These are phyloP conservation scores for western clawed frog (Xenopus tropicalis) DNA, from an alignment of 2,113 vertebrate genomes.

Conservation along the genomic window UCB_Xtro_10.0 CM004445.2:10117501-10118000, in stretches of 20 bases:
- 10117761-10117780: slow-evolving; percentile 81
- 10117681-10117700: slow-evolving; percentile 83
- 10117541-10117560: slow-evolving; percentile 81
- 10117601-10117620: slow-evolving; percentile 97
- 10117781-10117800: slow-evolving; percentile 90
- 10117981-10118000: not conserved
- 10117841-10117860: slow-evolving; percentile 99
- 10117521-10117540: slow-evolving; percentile 77
- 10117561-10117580: slow-evolving; percentile 88
- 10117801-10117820: slow-evolving; percentile 89
- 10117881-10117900: slow-evolving; percentile 96
- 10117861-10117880: slow-evolving; percentile 96
- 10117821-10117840: slow-evolving; percentile 93
- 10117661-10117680: slow-evolving; percentile 82
- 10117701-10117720: slow-evolving; percentile 82
- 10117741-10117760: slow-evolving; percentile 84
- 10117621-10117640: slow-evolving; percentile 91
- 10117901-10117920: slow-evolving; percentile 91
- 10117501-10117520: slow-evolving; percentile 62
- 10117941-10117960: slow-evolving; percentile 83
- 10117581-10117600: slow-evolving; percentile 94
- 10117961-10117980: slow-evolving; percentile 7
- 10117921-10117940: slow-evolving; percentile 96
- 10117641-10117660: slow-evolving; percentile 96
- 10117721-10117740: slow-evolving; percentile 87